Conservation (phyloP, 2,113 vertebrate species). For the Myrmecobius fasciatus region DNA sequence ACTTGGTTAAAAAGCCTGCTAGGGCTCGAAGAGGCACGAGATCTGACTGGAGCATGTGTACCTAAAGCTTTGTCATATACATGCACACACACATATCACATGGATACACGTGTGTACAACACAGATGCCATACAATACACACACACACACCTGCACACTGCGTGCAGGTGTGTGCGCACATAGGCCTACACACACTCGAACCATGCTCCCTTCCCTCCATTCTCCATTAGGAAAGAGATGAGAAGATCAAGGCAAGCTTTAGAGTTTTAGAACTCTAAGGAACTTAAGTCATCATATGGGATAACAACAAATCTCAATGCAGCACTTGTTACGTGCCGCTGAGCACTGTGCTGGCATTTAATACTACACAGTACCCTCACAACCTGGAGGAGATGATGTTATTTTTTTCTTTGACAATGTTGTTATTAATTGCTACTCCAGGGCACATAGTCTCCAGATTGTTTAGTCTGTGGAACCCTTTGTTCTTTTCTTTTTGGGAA, state of each 20-base stretch:
- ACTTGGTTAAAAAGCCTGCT: background rate
- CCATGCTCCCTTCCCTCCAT: background rate
- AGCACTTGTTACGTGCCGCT: background rate
- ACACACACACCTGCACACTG: background rate
- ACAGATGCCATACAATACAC: background rate
- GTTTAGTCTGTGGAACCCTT: slow-evolving; percentile 3
- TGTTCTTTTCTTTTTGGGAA: slow-evolving; percentile 20
- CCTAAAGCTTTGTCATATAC: background rate
- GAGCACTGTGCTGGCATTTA: background rate
- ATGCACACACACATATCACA: background rate
- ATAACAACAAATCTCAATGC: background rate
- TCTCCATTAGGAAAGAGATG: background rate
- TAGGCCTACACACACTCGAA: background rate
- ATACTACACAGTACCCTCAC: background rate
- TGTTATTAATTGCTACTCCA: slow-evolving; percentile 27
- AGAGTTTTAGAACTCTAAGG: background rate
- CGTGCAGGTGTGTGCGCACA: background rate
- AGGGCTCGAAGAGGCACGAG: background rate
- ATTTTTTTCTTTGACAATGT: background rate
- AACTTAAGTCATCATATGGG: background rate
- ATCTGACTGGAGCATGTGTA: background rate
- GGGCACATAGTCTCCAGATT: background rate
- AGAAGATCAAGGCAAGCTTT: background rate
- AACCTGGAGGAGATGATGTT: background rate
- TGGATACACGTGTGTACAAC: background rate